Evolutionary conservation across 2,113 vertebrate species (phyloP).

Genomic region (Caretta caretta): DNA sequence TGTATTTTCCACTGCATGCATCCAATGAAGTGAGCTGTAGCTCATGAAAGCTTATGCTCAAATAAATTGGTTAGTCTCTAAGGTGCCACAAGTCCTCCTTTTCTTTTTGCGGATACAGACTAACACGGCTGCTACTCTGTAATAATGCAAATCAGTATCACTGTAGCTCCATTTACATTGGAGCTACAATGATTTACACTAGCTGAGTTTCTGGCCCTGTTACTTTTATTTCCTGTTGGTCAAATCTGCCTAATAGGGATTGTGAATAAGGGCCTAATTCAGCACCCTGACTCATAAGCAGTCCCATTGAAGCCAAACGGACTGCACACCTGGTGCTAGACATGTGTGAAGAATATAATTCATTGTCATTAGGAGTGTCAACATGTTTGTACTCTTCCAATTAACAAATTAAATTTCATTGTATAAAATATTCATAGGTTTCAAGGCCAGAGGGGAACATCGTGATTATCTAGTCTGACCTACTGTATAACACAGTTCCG

Average conservation of each 20-base stretch:
- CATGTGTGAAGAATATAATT: neutral
- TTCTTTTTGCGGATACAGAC: too few species aligned
- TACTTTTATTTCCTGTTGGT: neutral
- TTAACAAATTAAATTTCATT: conserved; percentile 55
- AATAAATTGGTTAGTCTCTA: too few species aligned
- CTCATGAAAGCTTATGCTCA: too few species aligned
- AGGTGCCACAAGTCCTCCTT: too few species aligned
- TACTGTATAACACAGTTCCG: neutral
- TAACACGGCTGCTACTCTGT: too few species aligned
- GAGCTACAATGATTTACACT: neutral
- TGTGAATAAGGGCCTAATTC: conserved; percentile 31
- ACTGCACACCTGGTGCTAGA: conserved; percentile 7
- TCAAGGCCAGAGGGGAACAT: neutral
- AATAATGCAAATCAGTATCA: neutral
- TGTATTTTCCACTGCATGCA: too few species aligned
- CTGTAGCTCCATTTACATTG: neutral
- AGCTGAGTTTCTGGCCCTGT: neutral
- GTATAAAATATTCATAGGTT: neutral
- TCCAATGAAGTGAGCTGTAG: too few species aligned
- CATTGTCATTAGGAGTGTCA: neutral
- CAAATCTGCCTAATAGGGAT: neutral
- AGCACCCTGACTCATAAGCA: neutral
- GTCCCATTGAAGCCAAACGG: neutral
- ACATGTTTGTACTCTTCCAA: conserved; percentile 45
- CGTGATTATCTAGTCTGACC: neutral